phyloP scores from a whole-genome alignment of 2,888 invertebrate genomes.

The Sphaerophoria taeniata region DNA sequence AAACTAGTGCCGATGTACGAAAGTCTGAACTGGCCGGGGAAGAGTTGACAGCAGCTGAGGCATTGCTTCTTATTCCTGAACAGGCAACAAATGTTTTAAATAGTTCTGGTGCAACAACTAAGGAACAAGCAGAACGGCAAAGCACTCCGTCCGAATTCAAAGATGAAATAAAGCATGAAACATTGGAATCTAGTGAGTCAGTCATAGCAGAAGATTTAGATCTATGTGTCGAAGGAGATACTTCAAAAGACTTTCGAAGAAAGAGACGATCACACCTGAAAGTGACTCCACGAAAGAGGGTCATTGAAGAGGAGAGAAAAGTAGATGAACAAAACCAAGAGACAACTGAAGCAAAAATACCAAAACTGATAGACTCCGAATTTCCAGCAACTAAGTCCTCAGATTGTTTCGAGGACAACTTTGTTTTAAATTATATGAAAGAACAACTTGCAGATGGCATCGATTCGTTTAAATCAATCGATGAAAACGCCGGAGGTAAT shows the following conservation, averaged over 20 bases:
- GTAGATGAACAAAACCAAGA: not conserved
- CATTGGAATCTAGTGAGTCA: conserved; percentile 4
- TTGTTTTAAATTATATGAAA: conserved; percentile 68
- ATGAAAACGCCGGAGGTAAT: not conserved
- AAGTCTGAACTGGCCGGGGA: conserved; percentile 58
- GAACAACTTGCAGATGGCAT: conserved; percentile 48
- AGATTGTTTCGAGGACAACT: conserved; percentile 48
- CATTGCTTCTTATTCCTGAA: conserved; percentile 75
- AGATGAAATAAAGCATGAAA: conserved; percentile 48
- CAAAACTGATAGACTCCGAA: conserved; percentile 13
- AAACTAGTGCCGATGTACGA: conserved; percentile 24
- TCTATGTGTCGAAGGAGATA: not conserved
- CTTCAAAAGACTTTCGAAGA: conserved; percentile 55
- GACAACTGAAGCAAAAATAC: conserved; percentile 17
- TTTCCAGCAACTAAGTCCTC: not conserved
- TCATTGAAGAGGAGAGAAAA: conserved; percentile 34
- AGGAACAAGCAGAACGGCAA: not conserved
- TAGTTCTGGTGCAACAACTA: not conserved
- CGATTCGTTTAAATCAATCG: conserved; percentile 9
- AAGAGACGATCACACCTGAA: conserved; percentile 76
- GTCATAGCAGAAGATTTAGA: not conserved
- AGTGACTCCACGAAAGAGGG: conserved; percentile 76
- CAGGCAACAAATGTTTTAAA: conserved; percentile 48
- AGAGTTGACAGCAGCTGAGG: conserved; percentile 74
- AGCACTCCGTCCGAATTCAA: not conserved